Conservation (phyloP, 2,888 invertebrate genomes). For the Ceratothoa steindachneri region DNA sequence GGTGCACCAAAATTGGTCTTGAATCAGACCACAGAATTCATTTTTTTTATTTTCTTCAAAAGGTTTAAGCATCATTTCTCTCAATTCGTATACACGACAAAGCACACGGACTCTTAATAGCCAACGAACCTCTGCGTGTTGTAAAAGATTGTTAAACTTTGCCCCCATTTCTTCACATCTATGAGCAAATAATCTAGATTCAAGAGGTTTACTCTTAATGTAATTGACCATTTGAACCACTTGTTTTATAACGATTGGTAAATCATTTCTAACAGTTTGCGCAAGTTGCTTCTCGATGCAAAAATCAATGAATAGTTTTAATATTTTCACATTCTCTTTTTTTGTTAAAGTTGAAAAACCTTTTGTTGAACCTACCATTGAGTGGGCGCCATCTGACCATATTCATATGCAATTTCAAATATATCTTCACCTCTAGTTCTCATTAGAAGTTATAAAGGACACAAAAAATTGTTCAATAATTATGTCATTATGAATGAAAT, state of each 20-base stretch:
- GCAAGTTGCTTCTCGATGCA: neutral
- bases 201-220: neutral
- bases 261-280: neutral
- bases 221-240: slow-evolving; percentile 10
- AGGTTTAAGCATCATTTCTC: neutral
- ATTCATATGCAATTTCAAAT: neutral
- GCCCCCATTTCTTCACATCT: neutral
- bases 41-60: neutral
- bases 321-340: neutral
- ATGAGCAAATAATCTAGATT: neutral
- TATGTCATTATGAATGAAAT: neutral
- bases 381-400: neutral
- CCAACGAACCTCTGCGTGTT: neutral
- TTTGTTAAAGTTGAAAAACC: neutral
- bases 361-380: neutral
- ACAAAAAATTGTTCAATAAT: neutral
- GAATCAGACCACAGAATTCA: neutral
- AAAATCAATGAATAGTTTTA: neutral
- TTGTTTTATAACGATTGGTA: neutral
- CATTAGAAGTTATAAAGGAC: neutral
- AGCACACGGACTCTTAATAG: neutral
- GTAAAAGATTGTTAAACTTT: neutral
- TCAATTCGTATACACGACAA: neutral
- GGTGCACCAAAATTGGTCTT: neutral
- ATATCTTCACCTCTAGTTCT: slow-evolving; percentile 8